Base-by-base conservation (phyloP, 2,113 vertebrate species). In the Tauraco erythrolophus region DNA sequence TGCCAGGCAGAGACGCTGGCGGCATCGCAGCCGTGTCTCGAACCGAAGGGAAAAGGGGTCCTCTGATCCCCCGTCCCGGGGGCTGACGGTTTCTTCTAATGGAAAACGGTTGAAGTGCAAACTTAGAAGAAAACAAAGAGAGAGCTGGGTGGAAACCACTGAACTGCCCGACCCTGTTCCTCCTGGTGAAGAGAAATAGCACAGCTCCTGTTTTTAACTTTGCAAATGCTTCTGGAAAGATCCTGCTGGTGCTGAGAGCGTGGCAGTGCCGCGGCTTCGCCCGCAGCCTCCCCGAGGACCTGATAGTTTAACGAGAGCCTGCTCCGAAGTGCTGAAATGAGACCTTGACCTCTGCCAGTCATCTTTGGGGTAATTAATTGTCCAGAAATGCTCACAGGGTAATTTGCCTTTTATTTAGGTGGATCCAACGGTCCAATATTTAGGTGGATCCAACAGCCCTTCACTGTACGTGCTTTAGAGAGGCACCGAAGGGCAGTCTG, bases 281-380 rank as follows among this genome's bases (percentile, higher is more conserved):
- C 14, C 31, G 13, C 27, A 6, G 28, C 48, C 71, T 1, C 39
- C 2, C 8, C 10, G 4, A 41, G 62, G 30, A 5, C 57, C 57
- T 25, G 23, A 1, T 1, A 15, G 41, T 10, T 2, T 13, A 10
- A 5, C 23, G 0, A 3, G 0, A 25, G 54, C 21, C 10, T 0
- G 15, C 64, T 14, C 18, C 0, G 27, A 48, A 68, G 50, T 1
- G 37, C 39, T 25, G 61, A 22, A 24, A 48, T 10, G 76, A 66
- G 23, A 53, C 8, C 71, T 13, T 62, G 24, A 61, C 61, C 28
- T 25, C 51, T 37, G 25, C 16, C 64, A 2, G 0, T 2, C 82
- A 3, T 13, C 72, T 3, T 28, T 6, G 4, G 7, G 48, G 5
- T 25, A 18, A 28, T 1, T 37, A 60, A 17, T 27, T 41, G n/a